Evolutionary conservation across 2,888 invertebrate species (phyloP).

Genomic region (Aleiodes leptofemur): DNA sequence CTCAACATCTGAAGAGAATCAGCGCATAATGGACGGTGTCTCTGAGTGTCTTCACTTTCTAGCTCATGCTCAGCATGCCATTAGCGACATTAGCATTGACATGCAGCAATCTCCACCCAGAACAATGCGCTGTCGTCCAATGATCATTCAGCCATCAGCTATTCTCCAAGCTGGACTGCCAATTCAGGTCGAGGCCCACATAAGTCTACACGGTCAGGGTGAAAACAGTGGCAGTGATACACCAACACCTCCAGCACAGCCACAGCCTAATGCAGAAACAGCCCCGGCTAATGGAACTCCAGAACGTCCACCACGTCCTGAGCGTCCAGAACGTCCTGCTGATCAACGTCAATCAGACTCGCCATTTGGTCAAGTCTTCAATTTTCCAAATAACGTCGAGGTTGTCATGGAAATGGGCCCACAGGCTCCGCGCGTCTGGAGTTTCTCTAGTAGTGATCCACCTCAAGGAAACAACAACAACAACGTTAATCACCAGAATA

Average conservation of each 20-base stretch:
- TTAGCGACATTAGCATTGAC: conserved; percentile 90
- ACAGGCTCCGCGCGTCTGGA: conserved; percentile 40
- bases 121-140: conserved; percentile 83
- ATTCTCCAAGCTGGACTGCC: conserved; percentile 82
- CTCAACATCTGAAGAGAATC: conserved; percentile 76
- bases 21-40: conserved; percentile 84
- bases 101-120: conserved; percentile 83
- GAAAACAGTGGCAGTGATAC: conserved; percentile 56
- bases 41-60: conserved; percentile 90
- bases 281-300: conserved; percentile 45
- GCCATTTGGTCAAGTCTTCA: conserved; percentile 65
- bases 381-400: conserved; percentile 76
- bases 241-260: conserved; percentile 58
- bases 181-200: conserved; percentile 79
- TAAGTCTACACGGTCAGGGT: conserved; percentile 65
- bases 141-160: conserved; percentile 83
- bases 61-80: conserved; percentile 91
- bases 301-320: conserved; percentile 34
- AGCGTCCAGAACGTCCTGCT: conserved; percentile 35
- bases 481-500: conserved; percentile 52
- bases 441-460: conserved; percentile 61
- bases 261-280: conserved; percentile 46
- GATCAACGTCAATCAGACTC: conserved; percentile 44
- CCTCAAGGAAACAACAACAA: conserved; percentile 58
- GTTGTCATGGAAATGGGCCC: conserved; percentile 79